Percentiles rank a stretch among this genome's conserved stretches.
Conservation (phyloP, 1,140 invertebrate species). For the Drosophila arizonae region DNA sequence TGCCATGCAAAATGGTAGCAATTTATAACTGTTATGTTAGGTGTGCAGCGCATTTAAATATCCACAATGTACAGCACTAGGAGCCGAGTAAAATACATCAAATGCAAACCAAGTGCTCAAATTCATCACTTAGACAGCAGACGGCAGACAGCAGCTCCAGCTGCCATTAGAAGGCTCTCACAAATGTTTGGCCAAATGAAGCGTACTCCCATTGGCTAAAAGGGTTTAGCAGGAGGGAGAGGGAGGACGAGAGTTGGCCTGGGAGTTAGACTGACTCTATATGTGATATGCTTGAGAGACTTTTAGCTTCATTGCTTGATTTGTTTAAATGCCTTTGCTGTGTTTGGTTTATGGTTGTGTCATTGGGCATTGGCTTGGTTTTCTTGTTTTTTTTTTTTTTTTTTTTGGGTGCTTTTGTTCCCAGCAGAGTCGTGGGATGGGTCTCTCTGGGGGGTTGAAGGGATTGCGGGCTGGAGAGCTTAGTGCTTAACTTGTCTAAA, state of each 20-base stretch:
- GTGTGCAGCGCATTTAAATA: background rate
- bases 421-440: background rate
- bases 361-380: constrained; percentile 35
- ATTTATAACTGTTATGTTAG: background rate
- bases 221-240: constrained; percentile 18
- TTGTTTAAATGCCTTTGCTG: constrained; percentile 80
- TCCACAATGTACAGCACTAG: constrained; percentile 15
- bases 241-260: background rate
- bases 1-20: background rate
- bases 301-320: constrained; percentile 80
- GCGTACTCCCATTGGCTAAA: constrained; percentile 40
- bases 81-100: constrained; percentile 8
- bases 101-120: constrained; percentile 53
- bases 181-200: constrained; percentile 71
- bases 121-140: constrained; percentile 72
- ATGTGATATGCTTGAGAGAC: constrained; percentile 74
- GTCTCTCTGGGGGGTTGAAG: constrained; percentile 26
- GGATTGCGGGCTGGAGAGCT: constrained; percentile 24
- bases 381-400: constrained; percentile 11
- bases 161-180: background rate
- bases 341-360: constrained; percentile 79
- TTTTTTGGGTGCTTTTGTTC: constrained; percentile 7
- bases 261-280: constrained; percentile 32
- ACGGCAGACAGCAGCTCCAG: constrained; percentile 16
- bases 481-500: constrained; percentile 55